Evolutionary conservation across 2,113 vertebrate genomes (phyloP), one percentile per base, ranked within the genome.

Genomic region (Genyomyrus donnyi): DNA sequence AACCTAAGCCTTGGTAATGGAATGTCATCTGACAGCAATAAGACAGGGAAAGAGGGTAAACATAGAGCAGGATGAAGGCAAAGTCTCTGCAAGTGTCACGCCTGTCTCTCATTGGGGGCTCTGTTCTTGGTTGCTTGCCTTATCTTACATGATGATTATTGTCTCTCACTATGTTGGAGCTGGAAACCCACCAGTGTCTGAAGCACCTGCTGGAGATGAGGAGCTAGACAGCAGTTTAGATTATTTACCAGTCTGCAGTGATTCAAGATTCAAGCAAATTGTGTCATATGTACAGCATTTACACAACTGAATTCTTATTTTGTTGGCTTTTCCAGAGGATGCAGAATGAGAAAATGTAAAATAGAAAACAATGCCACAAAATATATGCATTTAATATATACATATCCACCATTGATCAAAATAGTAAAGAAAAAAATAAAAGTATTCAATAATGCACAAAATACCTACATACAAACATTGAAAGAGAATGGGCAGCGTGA

Each of bases 101-200:
- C 1, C 24, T 39, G 50, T 77, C 70, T 31, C 70, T 77, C 85
- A 27, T 2, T 11, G 49, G 10, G 85, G 85, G 48, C 85, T 87
- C 53, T 87, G 11, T 31, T 31, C n/a, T 31, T 87, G 49, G 48
- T 88, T 88, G n/a, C 50, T 58, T 24, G 31, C 27, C 48, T 88
- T 88, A 50, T 27, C 86, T 53, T 88, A 35, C n/a, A 80, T 53
- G 17, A 56, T 21, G 52, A 56, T 88, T 88, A 56, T 52, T 35
- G 86, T 19, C 49, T 88, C 86, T 50, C 86, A 53, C 86, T 88
- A 88, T 88, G 86, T 31, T 53, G 13, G 49, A 35, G 24, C 86
- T 88, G 10, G 50, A 19, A 31, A 17, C 50, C 1, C 1, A 9
- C 15, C 50, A 88, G 50, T 35, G n/a, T 39, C 50, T 19, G 86